Percentiles rank a stretch among this genome's conserved stretches.
phyloP scores from a whole-genome alignment of 2,888 invertebrate genomes.

The Nemotelus pantherinus region DNA sequence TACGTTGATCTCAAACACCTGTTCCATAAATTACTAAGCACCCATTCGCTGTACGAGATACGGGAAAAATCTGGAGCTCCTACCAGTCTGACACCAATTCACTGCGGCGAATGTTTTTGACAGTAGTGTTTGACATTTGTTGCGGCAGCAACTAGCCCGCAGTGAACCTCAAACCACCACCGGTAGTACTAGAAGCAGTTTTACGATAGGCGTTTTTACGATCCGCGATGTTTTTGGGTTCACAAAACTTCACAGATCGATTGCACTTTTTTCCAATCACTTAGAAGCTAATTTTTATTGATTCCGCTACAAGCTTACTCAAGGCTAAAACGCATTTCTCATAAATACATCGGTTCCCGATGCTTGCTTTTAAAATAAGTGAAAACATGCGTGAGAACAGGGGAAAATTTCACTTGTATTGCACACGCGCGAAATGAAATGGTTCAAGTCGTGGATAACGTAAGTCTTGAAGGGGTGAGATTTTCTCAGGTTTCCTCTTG shows the following conservation, averaged over 20 bases:
- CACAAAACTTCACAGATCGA: too few species aligned
- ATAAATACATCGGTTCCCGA: too few species aligned
- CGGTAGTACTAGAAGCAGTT: neutral
- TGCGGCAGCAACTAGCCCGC: neutral
- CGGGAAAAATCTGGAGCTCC: neutral
- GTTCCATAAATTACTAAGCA: neutral
- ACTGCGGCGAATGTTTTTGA: slow-evolving; percentile 22
- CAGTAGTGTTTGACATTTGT: neutral
- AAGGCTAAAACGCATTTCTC: too few species aligned
- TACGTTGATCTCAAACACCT: neutral
- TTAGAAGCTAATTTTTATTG: too few species aligned
- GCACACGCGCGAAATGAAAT: neutral
- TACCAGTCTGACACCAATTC: neutral
- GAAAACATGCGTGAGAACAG: neutral
- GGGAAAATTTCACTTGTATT: neutral
- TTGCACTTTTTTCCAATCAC: too few species aligned
- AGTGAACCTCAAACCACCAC: neutral
- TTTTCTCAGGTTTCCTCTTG: neutral
- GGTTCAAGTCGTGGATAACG: neutral
- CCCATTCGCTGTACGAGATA: neutral
- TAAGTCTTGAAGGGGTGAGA: neutral
- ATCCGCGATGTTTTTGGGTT: too few species aligned
- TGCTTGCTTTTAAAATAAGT: neutral
- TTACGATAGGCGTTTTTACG: too few species aligned
- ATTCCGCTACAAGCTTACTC: too few species aligned